Conservation (phyloP, 2,888 invertebrate genomes). For the Salpingus planirostris region DNA sequence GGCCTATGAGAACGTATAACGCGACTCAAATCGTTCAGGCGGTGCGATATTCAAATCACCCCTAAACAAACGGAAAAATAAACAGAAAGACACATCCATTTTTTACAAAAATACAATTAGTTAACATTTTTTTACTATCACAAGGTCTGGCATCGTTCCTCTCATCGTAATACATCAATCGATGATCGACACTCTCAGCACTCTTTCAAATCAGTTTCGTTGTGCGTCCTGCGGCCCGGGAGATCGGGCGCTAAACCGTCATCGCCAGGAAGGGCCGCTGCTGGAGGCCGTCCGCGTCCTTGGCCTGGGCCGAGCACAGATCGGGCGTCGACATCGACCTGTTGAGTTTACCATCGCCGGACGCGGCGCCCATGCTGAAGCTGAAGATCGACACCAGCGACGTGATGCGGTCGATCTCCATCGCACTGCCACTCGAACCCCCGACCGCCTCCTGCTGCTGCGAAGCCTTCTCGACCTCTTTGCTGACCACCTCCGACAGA, state of each 20-base stretch:
- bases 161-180: slow-evolving; percentile 9
- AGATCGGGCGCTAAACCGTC: no score
- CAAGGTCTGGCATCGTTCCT: slow-evolving; percentile 29
- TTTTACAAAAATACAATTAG: slow-evolving; percentile 34
- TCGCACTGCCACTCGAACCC: slow-evolving; percentile 28
- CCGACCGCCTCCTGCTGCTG: slow-evolving; percentile 8
- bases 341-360: slow-evolving; percentile 34
- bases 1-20: slow-evolving; percentile 28
- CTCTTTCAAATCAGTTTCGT: slow-evolving; percentile 12
- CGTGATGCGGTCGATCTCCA: slow-evolving; percentile 52
- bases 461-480: slow-evolving; percentile 21
- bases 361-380: slow-evolving; percentile 45
- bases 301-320: slow-evolving; percentile 47
- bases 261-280: slow-evolving; percentile 47
- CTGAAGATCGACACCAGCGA: slow-evolving; percentile 51
- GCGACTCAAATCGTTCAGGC: slow-evolving; percentile 17
- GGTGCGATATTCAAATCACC: slow-evolving; percentile 12
- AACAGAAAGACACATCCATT: no score
- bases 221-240: slow-evolving; percentile 4
- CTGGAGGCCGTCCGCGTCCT: slow-evolving; percentile 42
- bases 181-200: no score
- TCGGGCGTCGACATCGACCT: slow-evolving; percentile 47
- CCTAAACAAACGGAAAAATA: no score
- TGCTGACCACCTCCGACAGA: slow-evolving; percentile 37
- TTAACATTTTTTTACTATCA: no score